Conservation (phyloP, 1,140 invertebrate species). For the Caenorhabditis inopinata region DNA sequence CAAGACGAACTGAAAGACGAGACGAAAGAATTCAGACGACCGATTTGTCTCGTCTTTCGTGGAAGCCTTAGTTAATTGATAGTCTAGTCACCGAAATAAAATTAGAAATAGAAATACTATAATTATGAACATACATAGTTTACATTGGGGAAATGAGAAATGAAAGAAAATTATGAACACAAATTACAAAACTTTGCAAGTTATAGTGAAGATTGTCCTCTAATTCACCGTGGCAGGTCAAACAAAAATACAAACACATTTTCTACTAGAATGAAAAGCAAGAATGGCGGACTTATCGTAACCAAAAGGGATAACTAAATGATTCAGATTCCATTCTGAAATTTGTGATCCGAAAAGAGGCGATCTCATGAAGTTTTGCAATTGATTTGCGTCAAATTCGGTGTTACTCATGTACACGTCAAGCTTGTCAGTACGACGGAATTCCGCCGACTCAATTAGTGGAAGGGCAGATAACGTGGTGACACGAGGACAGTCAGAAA, state of each 20-base stretch:
- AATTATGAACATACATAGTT: too few species aligned
- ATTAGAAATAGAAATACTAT: too few species aligned
- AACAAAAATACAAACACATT: conserved; percentile 32
- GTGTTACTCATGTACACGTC: conserved; percentile 34
- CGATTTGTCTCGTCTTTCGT: too few species aligned
- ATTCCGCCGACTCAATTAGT: conserved; percentile 23
- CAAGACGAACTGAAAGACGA: too few species aligned
- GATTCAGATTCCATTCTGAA: conserved; percentile 15
- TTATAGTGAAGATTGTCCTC: too few species aligned
- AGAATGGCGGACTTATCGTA: conserved; percentile 24
- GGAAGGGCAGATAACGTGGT: conserved; percentile 34
- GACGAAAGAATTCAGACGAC: too few species aligned
- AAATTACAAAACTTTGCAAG: neutral
- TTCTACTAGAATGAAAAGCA: neutral
- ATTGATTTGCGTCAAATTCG: conserved; percentile 18
- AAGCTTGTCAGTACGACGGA: neutral
- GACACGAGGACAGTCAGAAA: conserved; percentile 29
- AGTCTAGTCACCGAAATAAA: too few species aligned
- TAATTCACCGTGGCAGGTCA: neutral
- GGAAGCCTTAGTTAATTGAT: too few species aligned
- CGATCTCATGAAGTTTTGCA: conserved; percentile 19
- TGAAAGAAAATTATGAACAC: too few species aligned
- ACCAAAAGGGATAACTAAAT: neutral
- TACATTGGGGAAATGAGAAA: too few species aligned
- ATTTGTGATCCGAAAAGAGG: conserved; percentile 14